These are phyloP conservation scores for Mycteria americana DNA, from an alignment of 2,797 vertebrate genomes.

Conservation along the genomic window DNA sequence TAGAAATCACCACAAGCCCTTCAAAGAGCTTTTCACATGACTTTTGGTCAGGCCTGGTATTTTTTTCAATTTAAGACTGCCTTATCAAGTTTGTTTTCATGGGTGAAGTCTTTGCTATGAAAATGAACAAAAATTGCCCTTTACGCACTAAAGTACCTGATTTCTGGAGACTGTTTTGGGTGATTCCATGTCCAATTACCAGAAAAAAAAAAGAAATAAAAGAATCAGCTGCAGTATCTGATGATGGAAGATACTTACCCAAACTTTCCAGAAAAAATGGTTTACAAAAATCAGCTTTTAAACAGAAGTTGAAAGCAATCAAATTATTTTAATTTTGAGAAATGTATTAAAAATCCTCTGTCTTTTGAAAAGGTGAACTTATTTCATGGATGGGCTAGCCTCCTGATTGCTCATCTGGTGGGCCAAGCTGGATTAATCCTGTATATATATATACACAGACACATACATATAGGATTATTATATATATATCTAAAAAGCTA, in stretches of 20 bases:
- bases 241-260: background rate
- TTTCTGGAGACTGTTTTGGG: background rate
- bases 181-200: background rate
- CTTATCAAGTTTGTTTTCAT: background rate
- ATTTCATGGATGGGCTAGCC: background rate
- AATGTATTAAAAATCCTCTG: background rate
- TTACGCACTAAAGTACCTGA: background rate
- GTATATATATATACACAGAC: background rate
- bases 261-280: background rate
- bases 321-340: background rate
- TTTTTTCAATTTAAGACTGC: background rate
- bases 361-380: background rate
- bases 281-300: background rate
- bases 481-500: background rate
- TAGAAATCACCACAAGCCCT: background rate
- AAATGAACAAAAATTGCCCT: background rate
- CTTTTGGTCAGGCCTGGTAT: background rate
- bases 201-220: background rate
- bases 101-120: background rate
- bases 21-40: background rate
- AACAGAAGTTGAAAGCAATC: background rate
- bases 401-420: background rate
- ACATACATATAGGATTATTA: background rate
- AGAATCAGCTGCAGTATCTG: background rate
- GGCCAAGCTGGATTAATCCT: background rate